Evolutionary conservation across 2,888 invertebrate species (phyloP).

Genomic region (Amiota minor): DNA sequence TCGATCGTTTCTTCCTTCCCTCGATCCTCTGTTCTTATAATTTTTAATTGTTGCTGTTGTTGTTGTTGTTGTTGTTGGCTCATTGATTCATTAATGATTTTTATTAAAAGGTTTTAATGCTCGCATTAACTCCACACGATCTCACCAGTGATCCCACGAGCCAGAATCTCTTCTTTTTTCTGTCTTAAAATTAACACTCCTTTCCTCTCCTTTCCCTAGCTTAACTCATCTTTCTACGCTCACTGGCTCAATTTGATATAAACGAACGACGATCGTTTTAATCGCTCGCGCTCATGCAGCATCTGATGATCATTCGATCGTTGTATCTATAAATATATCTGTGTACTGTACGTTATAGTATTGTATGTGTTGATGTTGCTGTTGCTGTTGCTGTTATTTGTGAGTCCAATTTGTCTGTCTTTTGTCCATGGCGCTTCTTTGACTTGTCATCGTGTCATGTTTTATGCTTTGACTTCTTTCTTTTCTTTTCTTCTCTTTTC

Average conservation of each 20-base stretch:
- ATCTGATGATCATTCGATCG: too few species aligned
- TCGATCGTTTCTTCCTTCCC: constrained; percentile 29
- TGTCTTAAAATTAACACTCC: constrained; percentile 6
- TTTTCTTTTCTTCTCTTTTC: constrained; percentile 57
- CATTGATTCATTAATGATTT: constrained; percentile 68
- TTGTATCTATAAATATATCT: neutral
- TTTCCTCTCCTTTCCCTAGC: neutral
- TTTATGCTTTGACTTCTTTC: constrained; percentile 63
- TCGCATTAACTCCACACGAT: constrained; percentile 71
- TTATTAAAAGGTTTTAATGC: constrained; percentile 72
- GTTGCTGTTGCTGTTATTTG: neutral
- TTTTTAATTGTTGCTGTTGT: neutral
- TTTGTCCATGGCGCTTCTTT: constrained; percentile 59
- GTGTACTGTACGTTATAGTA: neutral
- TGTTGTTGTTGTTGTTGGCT: constrained; percentile 44
- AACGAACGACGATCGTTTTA: constrained; percentile 15
- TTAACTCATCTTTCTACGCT: neutral
- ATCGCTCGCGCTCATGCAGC: neutral
- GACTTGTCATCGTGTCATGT: constrained; percentile 71
- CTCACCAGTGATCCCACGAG: constrained; percentile 58
- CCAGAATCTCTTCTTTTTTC: constrained; percentile 34
- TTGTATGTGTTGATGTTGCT: neutral
- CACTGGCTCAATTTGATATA: neutral
- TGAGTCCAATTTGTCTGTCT: constrained; percentile 12
- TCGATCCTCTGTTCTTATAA: constrained; percentile 23